A percentile compares a stretch with the other conserved stretches of the same genome.
Conservation (phyloP, 1,140 invertebrate species). For the Elysia chlorotica region DNA sequence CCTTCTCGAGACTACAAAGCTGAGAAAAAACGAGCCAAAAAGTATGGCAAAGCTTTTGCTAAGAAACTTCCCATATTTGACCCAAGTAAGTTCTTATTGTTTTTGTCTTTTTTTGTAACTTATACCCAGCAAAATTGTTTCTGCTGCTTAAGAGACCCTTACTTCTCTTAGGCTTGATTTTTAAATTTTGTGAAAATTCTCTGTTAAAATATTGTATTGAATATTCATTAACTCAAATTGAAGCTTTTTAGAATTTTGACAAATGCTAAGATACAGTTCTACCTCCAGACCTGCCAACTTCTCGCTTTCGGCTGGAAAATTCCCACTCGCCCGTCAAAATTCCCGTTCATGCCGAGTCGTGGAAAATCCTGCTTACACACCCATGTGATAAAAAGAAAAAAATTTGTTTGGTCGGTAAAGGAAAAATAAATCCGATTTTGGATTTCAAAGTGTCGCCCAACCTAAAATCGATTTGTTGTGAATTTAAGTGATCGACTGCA, state of each 20-base stretch:
- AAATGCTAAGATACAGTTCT: no score
- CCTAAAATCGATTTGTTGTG: no score
- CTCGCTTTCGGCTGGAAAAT: no score
- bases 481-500: no score
- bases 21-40: conserved; percentile 25
- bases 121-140: not conserved
- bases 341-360: no score
- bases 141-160: not conserved
- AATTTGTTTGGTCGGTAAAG: no score
- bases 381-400: no score
- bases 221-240: not conserved
- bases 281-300: no score
- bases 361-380: no score
- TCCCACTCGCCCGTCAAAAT: no score
- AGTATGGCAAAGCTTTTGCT: conserved; percentile 67
- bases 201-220: not conserved
- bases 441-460: no score
- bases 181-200: not conserved
- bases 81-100: conserved; percentile 65
- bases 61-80: conserved; percentile 81
- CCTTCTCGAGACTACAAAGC: conserved; percentile 52
- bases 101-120: not conserved
- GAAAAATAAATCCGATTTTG: no score
- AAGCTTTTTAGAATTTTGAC: not conserved
- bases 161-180: not conserved